phyloP scores from a whole-genome alignment of 2,797 vertebrate genomes.

The Sorex maritimensis region DNA sequence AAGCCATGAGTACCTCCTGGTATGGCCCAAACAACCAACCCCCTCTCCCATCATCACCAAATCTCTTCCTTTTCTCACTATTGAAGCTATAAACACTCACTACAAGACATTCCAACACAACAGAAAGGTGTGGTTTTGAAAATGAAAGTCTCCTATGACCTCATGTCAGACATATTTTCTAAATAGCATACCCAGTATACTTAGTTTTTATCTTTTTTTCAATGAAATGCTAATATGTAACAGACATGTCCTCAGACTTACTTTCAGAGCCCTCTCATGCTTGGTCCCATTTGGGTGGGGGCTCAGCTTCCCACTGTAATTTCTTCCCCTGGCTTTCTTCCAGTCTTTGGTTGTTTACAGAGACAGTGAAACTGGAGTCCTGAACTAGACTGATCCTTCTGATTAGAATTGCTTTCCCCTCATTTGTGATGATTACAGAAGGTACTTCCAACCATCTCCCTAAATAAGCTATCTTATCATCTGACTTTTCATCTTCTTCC shows the following conservation, averaged over 20 bases:
- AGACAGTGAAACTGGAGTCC: neutral
- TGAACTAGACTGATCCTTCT: neutral
- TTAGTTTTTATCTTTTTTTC: neutral
- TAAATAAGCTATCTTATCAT: neutral
- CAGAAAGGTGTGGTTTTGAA: slow-evolving; percentile 19
- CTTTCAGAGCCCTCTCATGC: neutral
- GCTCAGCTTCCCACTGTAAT: neutral
- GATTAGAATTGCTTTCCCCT: neutral
- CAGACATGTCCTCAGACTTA: neutral
- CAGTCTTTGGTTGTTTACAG: neutral
- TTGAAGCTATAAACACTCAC: neutral
- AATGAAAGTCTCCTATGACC: neutral
- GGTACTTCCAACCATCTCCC: neutral
- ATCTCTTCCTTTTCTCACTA: slow-evolving; percentile 32
- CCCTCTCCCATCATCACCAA: too few relatives aligned
- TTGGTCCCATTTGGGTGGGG: neutral
- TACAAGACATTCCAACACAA: neutral
- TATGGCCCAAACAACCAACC: too few relatives aligned
- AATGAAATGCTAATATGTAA: neutral
- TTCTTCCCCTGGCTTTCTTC: neutral
- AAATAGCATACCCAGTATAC: neutral
- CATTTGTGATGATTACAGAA: neutral
- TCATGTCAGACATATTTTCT: slow-evolving; percentile 16
- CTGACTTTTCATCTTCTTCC: neutral
- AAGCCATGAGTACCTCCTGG: too few relatives aligned